phyloP scores from a whole-genome alignment of 1,140 invertebrate species.

The Oedothorax gibbosus region DNA sequence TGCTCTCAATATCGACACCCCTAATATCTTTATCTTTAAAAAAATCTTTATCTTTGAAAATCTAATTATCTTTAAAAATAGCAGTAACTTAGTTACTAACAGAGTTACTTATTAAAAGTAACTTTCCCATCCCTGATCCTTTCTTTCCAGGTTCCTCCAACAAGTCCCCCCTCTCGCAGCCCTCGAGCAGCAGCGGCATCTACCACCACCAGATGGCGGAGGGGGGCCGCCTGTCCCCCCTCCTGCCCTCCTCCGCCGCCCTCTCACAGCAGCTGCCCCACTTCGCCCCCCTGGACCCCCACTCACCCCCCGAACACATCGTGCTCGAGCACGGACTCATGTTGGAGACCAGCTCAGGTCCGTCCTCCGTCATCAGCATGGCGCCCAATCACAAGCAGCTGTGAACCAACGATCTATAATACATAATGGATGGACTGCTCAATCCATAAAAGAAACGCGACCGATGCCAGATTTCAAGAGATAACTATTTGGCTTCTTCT shows the following conservation, averaged over 20 bases:
- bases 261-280: conserved; percentile 48
- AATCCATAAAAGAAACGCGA: too few relatives aligned
- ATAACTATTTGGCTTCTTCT: too few relatives aligned
- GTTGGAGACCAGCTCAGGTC: conserved; percentile 1
- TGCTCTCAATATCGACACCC: too few relatives aligned
- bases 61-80: too few relatives aligned
- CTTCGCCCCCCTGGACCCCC: conserved; percentile 40
- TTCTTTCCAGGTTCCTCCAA: conserved; percentile 26
- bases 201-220: conserved; percentile 27
- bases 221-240: conserved; percentile 22
- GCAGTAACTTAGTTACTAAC: too few relatives aligned
- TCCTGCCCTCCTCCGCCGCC: conserved; percentile 34
- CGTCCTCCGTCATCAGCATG: conserved; percentile 40
- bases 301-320: conserved; percentile 24
- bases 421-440: too few relatives aligned
- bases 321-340: conserved; percentile 36
- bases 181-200: not conserved
- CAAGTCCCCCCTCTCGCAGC: conserved; percentile 23
- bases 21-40: too few relatives aligned
- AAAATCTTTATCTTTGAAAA: too few relatives aligned
- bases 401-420: not conserved
- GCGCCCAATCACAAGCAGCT: conserved; percentile 46
- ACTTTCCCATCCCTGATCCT: not conserved
- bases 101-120: too few relatives aligned
- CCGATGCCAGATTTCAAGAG: too few relatives aligned